Evolutionary conservation across 30 jellyfish, hydroid and myxozoan species (phyloP).

Genomic region (Hydractinia echinata): DNA sequence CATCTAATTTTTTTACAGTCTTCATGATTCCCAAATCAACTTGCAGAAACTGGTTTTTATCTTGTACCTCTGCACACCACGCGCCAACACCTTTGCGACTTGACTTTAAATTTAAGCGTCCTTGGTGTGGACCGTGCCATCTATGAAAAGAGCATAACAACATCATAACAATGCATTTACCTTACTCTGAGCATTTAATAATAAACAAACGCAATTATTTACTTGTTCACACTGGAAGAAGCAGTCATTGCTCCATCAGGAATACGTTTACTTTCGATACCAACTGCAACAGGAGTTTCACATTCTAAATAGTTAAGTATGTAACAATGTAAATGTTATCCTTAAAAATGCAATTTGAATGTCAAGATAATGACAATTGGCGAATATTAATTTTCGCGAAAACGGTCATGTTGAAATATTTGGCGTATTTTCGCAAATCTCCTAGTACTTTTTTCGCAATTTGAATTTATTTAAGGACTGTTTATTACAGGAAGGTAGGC

Average conservation of each 20-base stretch:
- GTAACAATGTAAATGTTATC: too few species aligned
- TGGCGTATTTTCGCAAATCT: too few species aligned
- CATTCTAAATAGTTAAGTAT: not conserved
- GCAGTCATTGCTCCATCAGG: constrained; percentile 17
- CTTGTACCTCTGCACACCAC: constrained; percentile 16
- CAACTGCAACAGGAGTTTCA: constrained; percentile 8
- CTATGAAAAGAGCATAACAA: not conserved
- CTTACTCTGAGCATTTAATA: not conserved
- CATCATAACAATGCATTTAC: not conserved
- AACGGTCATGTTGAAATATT: too few species aligned
- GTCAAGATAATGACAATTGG: not conserved
- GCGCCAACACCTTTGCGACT: constrained; percentile 26
- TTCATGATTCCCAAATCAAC: constrained; percentile 21
- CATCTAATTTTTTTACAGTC: constrained; percentile 13
- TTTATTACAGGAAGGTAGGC: too few species aligned
- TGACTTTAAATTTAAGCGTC: constrained; percentile 5
- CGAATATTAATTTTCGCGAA: not conserved
- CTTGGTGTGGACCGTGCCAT: constrained; percentile 25
- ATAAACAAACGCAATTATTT: not conserved
- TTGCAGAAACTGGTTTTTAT: constrained; percentile 10
- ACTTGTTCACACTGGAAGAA: constrained; percentile 11
- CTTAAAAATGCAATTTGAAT: not conserved
- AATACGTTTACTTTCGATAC: not conserved
- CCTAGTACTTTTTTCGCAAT: too few species aligned
- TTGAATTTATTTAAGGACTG: too few species aligned